Evolutionary conservation across 1,140 invertebrate genomes (phyloP).

Genomic region (Drosophila kanapiae): DNA sequence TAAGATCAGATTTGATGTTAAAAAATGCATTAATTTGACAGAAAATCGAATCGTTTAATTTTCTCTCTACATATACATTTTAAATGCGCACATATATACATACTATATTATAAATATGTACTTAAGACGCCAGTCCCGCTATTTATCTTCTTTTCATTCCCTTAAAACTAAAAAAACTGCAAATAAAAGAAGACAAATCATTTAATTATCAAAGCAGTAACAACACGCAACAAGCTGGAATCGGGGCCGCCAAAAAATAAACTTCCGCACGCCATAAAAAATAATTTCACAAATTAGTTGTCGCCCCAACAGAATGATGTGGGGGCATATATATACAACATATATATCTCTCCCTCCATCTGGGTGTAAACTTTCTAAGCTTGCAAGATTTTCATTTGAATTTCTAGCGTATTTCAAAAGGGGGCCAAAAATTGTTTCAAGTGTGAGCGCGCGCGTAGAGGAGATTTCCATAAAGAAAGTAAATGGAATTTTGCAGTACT

Average conservation of each 20-base stretch:
- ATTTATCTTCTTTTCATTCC: too few relatives aligned
- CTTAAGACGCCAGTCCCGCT: too few relatives aligned
- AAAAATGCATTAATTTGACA: too few relatives aligned
- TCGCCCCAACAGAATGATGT: slow-evolving; percentile 30
- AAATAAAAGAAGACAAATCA: slow-evolving; percentile 32
- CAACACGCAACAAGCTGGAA: slow-evolving; percentile 11
- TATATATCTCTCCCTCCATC: neutral
- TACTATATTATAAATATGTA: too few relatives aligned
- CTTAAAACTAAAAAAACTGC: too few relatives aligned
- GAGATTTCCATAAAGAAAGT: slow-evolving; percentile 55
- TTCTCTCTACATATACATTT: too few relatives aligned
- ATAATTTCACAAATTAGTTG: slow-evolving; percentile 52
- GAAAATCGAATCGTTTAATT: too few relatives aligned
- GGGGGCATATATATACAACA: too few relatives aligned
- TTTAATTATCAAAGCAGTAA: slow-evolving; percentile 59
- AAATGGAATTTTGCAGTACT: slow-evolving; percentile 48
- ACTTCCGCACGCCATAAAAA: slow-evolving; percentile 49
- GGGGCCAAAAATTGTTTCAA: slow-evolving; percentile 7
- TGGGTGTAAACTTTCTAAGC: slow-evolving; percentile 48
- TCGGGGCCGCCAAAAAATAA: slow-evolving; percentile 34
- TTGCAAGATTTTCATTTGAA: slow-evolving; percentile 26
- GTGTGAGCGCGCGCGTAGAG: slow-evolving; percentile 16
- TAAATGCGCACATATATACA: too few relatives aligned
- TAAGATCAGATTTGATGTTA: too few relatives aligned
- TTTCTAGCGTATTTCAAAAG: neutral